These are phyloP conservation scores for Amblyornis subalaris DNA, from an alignment of 2,113 vertebrate genomes.

Conservation along the genomic window DNA sequence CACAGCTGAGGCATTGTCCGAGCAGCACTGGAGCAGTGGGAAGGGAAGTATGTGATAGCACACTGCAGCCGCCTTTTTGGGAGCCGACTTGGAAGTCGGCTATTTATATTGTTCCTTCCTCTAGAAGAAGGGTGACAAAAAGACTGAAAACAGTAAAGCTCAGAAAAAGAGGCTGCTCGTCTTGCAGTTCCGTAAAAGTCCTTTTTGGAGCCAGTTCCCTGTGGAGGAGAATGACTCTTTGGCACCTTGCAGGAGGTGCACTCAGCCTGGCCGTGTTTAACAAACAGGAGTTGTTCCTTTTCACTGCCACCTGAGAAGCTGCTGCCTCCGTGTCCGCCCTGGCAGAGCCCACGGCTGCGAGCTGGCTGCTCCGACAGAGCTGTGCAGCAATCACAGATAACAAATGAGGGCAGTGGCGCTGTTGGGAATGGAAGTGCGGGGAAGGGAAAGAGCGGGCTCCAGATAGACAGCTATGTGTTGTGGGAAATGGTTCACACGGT, in stretches of 20 bases:
- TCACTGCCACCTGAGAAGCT: neutral
- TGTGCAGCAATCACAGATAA: constrained; percentile 21
- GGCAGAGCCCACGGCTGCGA: neutral
- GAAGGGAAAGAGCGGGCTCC: neutral
- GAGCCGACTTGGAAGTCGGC: neutral
- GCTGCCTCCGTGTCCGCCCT: neutral
- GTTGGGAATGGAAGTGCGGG: neutral
- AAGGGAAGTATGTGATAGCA: neutral
- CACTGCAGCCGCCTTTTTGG: neutral
- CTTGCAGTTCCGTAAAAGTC: neutral
- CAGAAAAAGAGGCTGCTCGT: neutral
- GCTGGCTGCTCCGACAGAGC: neutral
- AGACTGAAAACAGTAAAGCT: neutral
- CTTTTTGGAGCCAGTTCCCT: neutral
- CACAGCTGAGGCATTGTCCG: neutral
- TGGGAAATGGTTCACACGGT: constrained; percentile 1
- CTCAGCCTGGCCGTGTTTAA: neutral
- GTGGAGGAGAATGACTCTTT: fast-evolving
- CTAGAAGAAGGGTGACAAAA: neutral
- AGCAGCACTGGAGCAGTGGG: neutral
- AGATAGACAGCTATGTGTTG: constrained; percentile 29
- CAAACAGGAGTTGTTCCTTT: neutral
- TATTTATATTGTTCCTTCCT: neutral
- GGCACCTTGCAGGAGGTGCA: neutral
- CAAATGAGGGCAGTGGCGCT: neutral